A percentile compares a stretch with the other conserved stretches of the same genome.
Conservation (phyloP, 2,797 vertebrate genomes). For the Coregonus suidteri region DNA sequence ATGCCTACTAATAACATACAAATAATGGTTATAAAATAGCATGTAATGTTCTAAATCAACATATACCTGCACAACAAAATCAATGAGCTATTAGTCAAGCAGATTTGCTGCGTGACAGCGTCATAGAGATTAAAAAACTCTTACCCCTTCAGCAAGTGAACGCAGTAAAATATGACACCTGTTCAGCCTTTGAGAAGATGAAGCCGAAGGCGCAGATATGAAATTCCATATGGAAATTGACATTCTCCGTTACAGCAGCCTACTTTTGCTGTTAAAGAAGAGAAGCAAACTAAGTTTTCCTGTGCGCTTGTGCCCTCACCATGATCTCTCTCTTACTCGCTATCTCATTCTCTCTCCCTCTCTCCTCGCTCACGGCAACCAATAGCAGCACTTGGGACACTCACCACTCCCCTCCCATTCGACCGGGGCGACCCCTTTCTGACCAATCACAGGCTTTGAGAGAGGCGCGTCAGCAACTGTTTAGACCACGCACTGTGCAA, state of each 20-base stretch:
- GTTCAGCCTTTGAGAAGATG: not conserved
- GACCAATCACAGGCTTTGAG: conserved; percentile 29
- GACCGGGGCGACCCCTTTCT: conserved; percentile 23
- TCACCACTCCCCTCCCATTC: not conserved
- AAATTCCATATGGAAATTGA: not conserved
- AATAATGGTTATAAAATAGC: not conserved
- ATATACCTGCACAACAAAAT: not conserved
- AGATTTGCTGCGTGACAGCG: not conserved
- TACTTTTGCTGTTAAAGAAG: not conserved
- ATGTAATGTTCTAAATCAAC: not conserved
- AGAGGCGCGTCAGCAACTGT: conserved; percentile 5
- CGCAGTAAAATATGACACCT: not conserved
- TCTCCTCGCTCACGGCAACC: not conserved
- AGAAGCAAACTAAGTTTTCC: not conserved
- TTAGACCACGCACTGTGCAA: not conserved
- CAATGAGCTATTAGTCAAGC: not conserved
- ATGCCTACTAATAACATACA: not conserved
- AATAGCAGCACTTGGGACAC: not conserved
- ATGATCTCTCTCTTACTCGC: not conserved
- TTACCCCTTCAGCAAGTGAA: not conserved
- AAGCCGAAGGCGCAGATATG: not conserved
- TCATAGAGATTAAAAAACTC: not conserved
- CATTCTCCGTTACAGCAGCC: not conserved
- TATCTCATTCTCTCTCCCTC: not conserved
- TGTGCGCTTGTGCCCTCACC: not conserved